Evolutionary conservation across 37 sponge, comb jelly and placozoan genomes (phyloP).

Genomic region (Chondrosia reniformis): DNA sequence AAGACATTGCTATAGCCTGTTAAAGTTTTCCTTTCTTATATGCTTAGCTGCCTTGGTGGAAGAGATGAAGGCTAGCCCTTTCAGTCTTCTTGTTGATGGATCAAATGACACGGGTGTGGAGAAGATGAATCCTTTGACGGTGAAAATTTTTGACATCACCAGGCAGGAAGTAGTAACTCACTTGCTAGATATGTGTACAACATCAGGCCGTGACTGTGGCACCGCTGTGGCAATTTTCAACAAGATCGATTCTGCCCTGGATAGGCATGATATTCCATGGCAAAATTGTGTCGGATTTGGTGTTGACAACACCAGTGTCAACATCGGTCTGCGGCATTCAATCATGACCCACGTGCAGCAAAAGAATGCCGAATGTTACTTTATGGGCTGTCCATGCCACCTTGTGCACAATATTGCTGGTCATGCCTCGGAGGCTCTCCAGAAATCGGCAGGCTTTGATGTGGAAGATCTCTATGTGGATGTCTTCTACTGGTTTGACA

Average conservation of each 20-base stretch:
- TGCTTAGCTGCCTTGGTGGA: conserved; percentile 35
- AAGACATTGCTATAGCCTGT: not conserved
- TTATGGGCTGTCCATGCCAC: conserved; percentile 45
- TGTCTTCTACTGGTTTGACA: conserved; percentile 52
- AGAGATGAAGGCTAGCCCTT: conserved; percentile 31
- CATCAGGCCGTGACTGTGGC: conserved; percentile 23
- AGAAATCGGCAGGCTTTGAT: conserved; percentile 24
- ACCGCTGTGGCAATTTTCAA: conserved; percentile 41
- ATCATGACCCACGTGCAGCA: conserved; percentile 31
- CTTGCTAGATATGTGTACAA: conserved; percentile 57
- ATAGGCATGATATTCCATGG: conserved; percentile 33
- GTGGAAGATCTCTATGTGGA: conserved; percentile 47
- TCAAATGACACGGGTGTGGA: conserved; percentile 48
- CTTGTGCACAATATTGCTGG: conserved; percentile 18
- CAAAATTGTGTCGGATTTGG: conserved; percentile 39
- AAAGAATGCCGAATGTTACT: conserved; percentile 22
- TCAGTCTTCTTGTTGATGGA: conserved; percentile 38
- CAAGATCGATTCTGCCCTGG: conserved; percentile 42
- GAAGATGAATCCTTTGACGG: conserved; percentile 61
- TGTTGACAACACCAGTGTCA: conserved; percentile 45
- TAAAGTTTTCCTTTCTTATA: not conserved
- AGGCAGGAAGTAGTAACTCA: conserved; percentile 20
- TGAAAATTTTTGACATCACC: conserved; percentile 34
- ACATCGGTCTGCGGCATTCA: conserved; percentile 31
- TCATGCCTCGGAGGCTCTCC: conserved; percentile 25